Conservation (phyloP, 2,113 vertebrate species). For the Mobula birostris region DNA sequence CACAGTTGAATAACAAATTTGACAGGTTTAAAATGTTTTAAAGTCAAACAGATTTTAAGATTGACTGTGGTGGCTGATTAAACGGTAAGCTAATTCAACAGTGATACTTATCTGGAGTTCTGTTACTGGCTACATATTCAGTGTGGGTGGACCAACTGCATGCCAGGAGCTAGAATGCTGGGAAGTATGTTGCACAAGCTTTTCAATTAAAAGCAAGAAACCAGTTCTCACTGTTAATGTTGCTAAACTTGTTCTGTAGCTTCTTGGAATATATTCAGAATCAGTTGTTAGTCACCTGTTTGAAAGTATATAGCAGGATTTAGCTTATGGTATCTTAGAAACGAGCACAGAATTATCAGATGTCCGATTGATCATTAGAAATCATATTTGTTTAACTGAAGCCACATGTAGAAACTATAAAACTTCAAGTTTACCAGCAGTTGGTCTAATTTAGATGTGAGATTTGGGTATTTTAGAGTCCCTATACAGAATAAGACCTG, state of each 20-base stretch:
- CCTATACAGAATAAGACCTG: not conserved
- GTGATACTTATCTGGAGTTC: not conserved
- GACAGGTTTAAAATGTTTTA: not conserved
- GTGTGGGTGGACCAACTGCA: not conserved
- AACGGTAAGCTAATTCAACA: not conserved
- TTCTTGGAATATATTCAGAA: not conserved
- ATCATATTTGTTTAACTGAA: not conserved
- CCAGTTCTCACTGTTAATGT: not conserved
- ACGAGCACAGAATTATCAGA: not conserved
- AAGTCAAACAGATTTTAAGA: not conserved
- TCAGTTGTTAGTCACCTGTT: not conserved
- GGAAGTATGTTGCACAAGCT: not conserved
- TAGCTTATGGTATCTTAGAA: not conserved
- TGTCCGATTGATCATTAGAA: not conserved
- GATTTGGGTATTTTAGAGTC: not conserved
- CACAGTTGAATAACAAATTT: not conserved
- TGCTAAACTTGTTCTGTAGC: not conserved
- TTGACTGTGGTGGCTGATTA: not conserved
- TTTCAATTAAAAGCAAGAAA: not conserved
- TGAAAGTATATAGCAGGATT: not conserved
- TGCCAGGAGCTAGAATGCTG: not conserved
- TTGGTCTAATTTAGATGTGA: not conserved
- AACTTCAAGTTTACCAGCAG: not conserved
- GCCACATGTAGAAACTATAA: not conserved
- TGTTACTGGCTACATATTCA: not conserved